A percentile compares a stretch with the other conserved stretches of the same genome.
Evolutionary conservation across 2,113 vertebrate genomes (phyloP).

Genomic region (Cavia porcellus): DNA sequence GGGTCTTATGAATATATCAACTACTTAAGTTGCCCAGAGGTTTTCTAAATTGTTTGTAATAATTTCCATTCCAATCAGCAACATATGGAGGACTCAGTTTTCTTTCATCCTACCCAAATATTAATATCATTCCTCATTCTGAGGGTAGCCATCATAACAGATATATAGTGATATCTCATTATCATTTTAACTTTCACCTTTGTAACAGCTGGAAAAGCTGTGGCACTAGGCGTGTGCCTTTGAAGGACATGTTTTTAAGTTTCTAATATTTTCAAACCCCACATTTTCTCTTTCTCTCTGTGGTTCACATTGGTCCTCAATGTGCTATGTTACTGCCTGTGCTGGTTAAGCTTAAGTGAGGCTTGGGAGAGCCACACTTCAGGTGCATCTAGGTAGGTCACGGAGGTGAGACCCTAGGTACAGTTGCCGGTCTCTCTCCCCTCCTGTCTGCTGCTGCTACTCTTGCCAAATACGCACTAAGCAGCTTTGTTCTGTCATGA

Average conservation of each 20-base stretch:
- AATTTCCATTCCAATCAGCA: neutral
- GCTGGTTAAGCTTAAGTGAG: neutral
- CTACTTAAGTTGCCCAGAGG: neutral
- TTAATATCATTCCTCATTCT: neutral
- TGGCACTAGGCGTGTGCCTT: neutral
- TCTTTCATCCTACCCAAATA: neutral
- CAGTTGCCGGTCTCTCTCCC: neutral
- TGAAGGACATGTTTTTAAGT: neutral
- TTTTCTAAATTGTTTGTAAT: neutral
- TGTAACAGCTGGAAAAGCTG: neutral
- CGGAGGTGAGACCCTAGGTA: neutral
- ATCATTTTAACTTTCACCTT: neutral
- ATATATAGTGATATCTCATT: too few species aligned
- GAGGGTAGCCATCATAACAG: neutral
- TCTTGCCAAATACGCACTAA: neutral
- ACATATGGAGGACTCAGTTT: neutral
- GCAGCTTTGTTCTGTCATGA: neutral
- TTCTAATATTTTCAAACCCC: too few species aligned
- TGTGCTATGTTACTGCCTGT: neutral
- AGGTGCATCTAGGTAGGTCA: neutral
- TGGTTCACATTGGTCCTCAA: neutral
- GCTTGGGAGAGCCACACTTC: neutral
- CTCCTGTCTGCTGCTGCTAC: neutral
- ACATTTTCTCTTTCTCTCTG: too few species aligned
- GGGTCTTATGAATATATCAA: neutral